Evolutionary conservation across 2,797 vertebrate genomes (phyloP).

Genomic region (Acanthurus leucopareius): DNA sequence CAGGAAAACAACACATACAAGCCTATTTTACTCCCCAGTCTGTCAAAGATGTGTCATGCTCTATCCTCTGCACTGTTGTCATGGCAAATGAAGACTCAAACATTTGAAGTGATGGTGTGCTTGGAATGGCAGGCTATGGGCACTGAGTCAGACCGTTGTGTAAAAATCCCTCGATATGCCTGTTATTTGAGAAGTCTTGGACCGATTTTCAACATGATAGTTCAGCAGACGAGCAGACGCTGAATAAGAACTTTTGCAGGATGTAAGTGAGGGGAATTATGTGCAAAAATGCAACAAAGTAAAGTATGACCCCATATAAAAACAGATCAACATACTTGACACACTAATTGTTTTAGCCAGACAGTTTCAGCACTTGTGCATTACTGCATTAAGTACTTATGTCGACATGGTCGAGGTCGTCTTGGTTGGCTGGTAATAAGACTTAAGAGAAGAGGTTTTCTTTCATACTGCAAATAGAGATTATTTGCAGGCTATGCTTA

Average conservation of each 20-base stretch:
- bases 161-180: constrained; percentile 57
- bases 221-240: constrained; percentile 24
- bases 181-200: constrained; percentile 63
- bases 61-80: constrained; percentile 75
- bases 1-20: constrained; percentile 74
- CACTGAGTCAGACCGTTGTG: constrained; percentile 59
- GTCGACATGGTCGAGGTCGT: no score
- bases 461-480: constrained; percentile 24
- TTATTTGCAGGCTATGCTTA: constrained; percentile 46
- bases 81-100: constrained; percentile 78
- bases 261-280: background rate
- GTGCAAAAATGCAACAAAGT: background rate
- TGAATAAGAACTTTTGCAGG: constrained; percentile 25
- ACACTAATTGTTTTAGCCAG: no score
- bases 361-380: no score
- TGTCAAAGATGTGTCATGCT: constrained; percentile 76
- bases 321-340: no score
- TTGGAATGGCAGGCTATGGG: constrained; percentile 51
- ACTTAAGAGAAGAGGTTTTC: constrained; percentile 36
- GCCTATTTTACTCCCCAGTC: constrained; percentile 75
- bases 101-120: constrained; percentile 73
- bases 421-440: constrained; percentile 21
- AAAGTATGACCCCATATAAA: no score
- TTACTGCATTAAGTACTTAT: no score
- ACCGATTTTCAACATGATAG: constrained; percentile 61